These are phyloP conservation scores for Propithecus coquereli DNA, from an alignment of 2,113 vertebrate species.

Conservation along the genomic window DNA sequence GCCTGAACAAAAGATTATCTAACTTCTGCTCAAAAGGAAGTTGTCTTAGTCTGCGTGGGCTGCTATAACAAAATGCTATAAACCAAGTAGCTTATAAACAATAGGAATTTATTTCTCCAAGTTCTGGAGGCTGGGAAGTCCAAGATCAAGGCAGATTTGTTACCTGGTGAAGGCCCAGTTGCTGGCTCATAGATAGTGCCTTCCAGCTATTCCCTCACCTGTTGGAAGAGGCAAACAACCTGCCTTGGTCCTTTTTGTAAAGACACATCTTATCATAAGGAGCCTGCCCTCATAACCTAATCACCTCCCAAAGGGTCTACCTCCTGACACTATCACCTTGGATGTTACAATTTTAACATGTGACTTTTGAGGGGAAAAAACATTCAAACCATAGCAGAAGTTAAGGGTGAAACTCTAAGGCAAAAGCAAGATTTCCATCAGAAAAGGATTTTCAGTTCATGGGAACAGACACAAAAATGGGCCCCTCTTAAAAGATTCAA, in stretches of 20 bases:
- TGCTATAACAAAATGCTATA: background rate
- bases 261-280: background rate
- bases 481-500: background rate
- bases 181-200: background rate
- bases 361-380: background rate
- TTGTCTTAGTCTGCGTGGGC: background rate
- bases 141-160: background rate
- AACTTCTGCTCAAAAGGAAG: background rate
- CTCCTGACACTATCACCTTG: too few relatives aligned
- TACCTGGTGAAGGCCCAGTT: background rate
- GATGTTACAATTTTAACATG: background rate
- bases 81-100: background rate
- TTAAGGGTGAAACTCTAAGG: background rate
- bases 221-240: background rate
- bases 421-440: background rate
- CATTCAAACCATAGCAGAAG: background rate
- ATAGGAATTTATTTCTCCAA: background rate
- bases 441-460: background rate
- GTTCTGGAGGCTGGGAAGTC: background rate
- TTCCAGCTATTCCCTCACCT: background rate
- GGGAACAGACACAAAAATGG: background rate
- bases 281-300: background rate
- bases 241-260: background rate
- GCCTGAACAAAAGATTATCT: background rate
- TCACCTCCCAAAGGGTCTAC: background rate